Percentiles rank a stretch among this genome's conserved stretches.
phyloP scores from a whole-genome alignment of 2,888 invertebrate species.

The Cenopis cana region DNA sequence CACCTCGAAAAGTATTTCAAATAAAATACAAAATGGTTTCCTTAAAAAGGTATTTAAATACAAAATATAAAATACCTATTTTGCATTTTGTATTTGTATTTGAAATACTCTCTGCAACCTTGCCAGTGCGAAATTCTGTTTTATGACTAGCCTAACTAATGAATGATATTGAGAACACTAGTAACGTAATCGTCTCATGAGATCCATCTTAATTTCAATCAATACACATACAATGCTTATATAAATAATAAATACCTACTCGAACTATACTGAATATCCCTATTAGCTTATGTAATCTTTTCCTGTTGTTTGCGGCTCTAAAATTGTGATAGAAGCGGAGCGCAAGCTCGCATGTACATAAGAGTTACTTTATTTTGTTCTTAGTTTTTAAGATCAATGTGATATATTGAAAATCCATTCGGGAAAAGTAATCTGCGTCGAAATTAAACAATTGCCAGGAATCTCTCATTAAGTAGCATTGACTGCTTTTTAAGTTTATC shows the following conservation, averaged over 20 bases:
- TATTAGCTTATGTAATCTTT: constrained; percentile 24
- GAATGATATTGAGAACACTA: no score
- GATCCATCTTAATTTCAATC: neutral
- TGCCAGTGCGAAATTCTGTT: no score
- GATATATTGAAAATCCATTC: constrained; percentile 27
- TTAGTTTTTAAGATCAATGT: constrained; percentile 28
- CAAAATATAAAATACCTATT: no score
- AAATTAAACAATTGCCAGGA: constrained; percentile 14
- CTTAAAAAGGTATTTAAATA: no score
- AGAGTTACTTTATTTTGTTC: constrained; percentile 35
- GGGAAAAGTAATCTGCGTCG: constrained; percentile 7
- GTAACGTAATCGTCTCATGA: no score
- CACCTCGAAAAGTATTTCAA: no score
- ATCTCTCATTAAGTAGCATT: constrained; percentile 18
- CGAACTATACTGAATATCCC: constrained; percentile 22
- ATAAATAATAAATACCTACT: constrained; percentile 20
- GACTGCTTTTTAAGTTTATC: neutral
- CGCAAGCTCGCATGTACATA: constrained; percentile 25
- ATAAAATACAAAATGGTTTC: no score
- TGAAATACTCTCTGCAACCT: no score
- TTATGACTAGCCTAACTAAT: no score
- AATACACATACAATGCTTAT: neutral
- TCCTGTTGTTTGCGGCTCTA: constrained; percentile 37
- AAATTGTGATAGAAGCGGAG: constrained; percentile 40
- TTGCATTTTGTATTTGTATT: no score